phyloP scores from a whole-genome alignment of 2,113 vertebrate genomes.

The Strigops habroptila region DNA sequence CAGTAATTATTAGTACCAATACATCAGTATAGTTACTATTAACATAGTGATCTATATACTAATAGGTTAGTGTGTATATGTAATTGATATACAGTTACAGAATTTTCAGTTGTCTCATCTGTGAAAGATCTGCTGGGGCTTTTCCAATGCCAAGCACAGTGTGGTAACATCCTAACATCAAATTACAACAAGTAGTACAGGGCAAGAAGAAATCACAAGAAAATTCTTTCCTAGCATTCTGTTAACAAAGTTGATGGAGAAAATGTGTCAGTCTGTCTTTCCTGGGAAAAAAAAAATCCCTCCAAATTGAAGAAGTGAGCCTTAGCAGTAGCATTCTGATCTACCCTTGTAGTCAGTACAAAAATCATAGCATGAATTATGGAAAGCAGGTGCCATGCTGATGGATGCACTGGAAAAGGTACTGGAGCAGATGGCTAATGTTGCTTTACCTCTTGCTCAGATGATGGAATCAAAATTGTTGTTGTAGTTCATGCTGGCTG shows the following conservation, averaged over 20 bases:
- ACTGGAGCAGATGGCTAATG: background rate
- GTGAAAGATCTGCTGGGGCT: background rate
- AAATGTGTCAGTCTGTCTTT: background rate
- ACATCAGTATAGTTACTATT: background rate
- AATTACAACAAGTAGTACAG: background rate
- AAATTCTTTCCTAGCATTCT: background rate
- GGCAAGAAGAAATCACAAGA: background rate
- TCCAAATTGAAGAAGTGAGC: background rate
- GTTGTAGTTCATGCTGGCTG: background rate
- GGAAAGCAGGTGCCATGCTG: background rate
- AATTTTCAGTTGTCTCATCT: background rate
- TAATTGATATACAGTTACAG: background rate
- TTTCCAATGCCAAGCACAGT: background rate
- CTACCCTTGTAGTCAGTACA: background rate
- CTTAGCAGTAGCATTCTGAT: background rate
- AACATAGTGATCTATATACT: background rate
- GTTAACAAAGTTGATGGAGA: background rate
- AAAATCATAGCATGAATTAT: background rate
- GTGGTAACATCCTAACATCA: background rate
- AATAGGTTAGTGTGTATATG: background rate
- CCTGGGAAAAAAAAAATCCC: background rate
- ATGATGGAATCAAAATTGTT: background rate
- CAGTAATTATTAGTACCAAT: background rate
- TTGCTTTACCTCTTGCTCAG: background rate
- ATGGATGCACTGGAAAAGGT: background rate